A percentile compares a stretch with the other conserved stretches of the same genome.
Evolutionary conservation across 2,888 invertebrate genomes (phyloP).

Genomic region (Ornithoptera priamus): DNA sequence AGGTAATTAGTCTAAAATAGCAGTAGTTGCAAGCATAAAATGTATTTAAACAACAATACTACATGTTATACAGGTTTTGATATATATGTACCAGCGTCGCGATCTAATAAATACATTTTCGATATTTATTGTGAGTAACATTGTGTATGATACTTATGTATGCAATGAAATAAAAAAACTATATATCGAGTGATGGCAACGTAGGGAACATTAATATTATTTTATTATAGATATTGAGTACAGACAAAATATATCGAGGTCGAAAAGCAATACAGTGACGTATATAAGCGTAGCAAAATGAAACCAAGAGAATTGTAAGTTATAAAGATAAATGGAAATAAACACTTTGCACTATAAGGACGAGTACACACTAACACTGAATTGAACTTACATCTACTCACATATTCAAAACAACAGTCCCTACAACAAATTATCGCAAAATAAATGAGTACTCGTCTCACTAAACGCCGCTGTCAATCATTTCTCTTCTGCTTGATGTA

Average conservation of each 20-base stretch:
- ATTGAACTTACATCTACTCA: constrained; percentile 58
- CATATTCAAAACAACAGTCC: constrained; percentile 45
- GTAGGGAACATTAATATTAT: no score
- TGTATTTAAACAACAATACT: background rate
- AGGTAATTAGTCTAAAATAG: no score
- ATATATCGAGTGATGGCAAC: no score
- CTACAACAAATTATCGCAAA: constrained; percentile 67
- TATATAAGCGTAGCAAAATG: background rate
- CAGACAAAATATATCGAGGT: no score
- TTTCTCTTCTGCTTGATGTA: constrained; percentile 26
- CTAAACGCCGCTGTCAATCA: constrained; percentile 55
- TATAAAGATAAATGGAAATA: background rate
- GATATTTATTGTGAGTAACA: background rate
- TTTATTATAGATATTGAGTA: no score
- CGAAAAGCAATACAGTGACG: background rate
- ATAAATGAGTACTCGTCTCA: constrained; percentile 73
- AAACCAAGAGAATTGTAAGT: background rate
- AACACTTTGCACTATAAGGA: constrained; percentile 36
- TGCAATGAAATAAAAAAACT: no score
- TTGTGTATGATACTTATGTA: background rate
- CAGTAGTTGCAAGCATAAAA: background rate
- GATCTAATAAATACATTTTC: background rate
- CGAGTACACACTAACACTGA: constrained; percentile 63
- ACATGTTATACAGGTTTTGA: background rate
- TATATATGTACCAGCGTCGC: background rate